A percentile compares a stretch with the other conserved stretches of the same genome.
Evolutionary conservation across 2,888 invertebrate species (phyloP).

Genomic region (Dolichomitus sp.): DNA sequence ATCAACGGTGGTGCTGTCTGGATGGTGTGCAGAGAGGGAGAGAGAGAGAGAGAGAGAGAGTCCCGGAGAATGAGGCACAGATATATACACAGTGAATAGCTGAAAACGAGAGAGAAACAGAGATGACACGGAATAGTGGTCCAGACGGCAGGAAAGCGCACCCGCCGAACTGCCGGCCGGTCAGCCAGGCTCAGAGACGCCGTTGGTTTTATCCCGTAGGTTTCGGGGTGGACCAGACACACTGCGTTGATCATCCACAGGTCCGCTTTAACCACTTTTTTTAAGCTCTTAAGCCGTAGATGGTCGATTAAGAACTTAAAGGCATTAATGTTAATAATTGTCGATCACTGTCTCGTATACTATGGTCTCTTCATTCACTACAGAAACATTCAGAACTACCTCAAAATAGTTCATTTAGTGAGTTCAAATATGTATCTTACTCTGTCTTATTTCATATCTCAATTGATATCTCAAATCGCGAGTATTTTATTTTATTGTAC

Average conservation of each 20-base stretch:
- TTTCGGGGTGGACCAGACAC: constrained; percentile 71
- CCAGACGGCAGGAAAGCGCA: constrained; percentile 69
- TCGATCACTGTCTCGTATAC: too few relatives aligned
- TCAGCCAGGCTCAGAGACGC: constrained; percentile 53
- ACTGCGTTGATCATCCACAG: not conserved
- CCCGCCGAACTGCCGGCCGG: constrained; percentile 5
- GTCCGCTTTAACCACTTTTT: not conserved
- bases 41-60: constrained; percentile 41
- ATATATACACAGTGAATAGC: constrained; percentile 24
- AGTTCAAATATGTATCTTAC: not conserved
- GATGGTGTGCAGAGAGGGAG: constrained; percentile 43
- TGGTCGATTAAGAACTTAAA: too few relatives aligned
- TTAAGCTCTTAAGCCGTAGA: not conserved
- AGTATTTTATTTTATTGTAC: too few relatives aligned
- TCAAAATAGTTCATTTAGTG: not conserved
- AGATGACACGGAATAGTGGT: constrained; percentile 59
- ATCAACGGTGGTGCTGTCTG: constrained; percentile 65
- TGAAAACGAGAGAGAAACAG: constrained; percentile 31
- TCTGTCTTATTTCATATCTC: too few relatives aligned
- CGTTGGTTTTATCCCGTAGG: constrained; percentile 81
- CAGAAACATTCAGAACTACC: not conserved
- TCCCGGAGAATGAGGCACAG: constrained; percentile 23
- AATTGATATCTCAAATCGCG: not conserved
- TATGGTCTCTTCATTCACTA: not conserved
- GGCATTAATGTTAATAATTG: too few relatives aligned